Conservation (phyloP, 1,140 invertebrate genomes). For the Whitmania pigra region DNA sequence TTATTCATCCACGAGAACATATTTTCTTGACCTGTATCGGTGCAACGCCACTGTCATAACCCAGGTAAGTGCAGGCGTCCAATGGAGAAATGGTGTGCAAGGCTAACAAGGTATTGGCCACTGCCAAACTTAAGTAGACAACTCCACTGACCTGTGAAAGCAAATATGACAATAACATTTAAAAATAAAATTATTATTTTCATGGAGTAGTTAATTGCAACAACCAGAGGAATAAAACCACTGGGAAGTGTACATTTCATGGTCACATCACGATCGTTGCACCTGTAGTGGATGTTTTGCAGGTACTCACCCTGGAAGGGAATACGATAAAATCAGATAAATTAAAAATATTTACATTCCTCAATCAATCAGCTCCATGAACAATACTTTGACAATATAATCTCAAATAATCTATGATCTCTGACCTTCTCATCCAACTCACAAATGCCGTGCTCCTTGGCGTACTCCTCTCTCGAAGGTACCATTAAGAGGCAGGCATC, state of each 20-base stretch:
- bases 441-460: constrained; percentile 42
- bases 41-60: constrained; percentile 44
- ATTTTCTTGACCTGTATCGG: constrained; percentile 35
- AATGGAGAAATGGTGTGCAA: constrained; percentile 43
- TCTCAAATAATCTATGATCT: too few species aligned
- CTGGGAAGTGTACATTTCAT: constrained; percentile 9
- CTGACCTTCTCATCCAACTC: constrained; percentile 35
- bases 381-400: neutral
- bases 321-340: neutral
- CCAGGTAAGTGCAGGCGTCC: constrained; percentile 46
- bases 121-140: constrained; percentile 38
- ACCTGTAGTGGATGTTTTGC: constrained; percentile 21
- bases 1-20: neutral
- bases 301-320: neutral
- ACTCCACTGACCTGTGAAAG: constrained; percentile 37
- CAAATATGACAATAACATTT: neutral
- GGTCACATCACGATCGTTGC: neutral
- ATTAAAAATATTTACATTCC: too few species aligned
- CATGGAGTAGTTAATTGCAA: constrained; percentile 3
- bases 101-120: constrained; percentile 41
- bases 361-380: neutral
- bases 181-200: neutral
- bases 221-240: constrained; percentile 23
- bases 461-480: constrained; percentile 33
- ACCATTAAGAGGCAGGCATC: constrained; percentile 38